Conservation (phyloP, 2,113 vertebrate genomes). For the Syngnathoides biaculeatus region DNA sequence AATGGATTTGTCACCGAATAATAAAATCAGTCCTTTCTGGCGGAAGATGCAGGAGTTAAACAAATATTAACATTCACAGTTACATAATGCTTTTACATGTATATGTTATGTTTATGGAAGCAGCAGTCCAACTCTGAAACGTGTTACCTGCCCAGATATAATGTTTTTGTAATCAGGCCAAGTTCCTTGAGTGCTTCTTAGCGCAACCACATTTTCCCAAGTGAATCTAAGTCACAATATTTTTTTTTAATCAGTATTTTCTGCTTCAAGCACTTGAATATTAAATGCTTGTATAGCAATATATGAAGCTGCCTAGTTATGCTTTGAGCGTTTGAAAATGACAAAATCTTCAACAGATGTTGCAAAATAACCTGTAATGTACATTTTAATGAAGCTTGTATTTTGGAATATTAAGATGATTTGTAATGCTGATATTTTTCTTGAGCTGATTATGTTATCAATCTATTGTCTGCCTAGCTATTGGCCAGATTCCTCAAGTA, state of each 20-base stretch:
- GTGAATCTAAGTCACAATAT: neutral
- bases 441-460: no score
- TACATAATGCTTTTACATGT: neutral
- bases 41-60: neutral
- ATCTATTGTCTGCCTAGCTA: no score
- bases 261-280: neutral
- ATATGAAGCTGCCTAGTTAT: neutral
- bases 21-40: neutral
- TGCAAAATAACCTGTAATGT: neutral
- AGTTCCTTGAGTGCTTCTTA: neutral
- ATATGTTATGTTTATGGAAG: neutral
- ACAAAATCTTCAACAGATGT: neutral
- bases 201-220: neutral
- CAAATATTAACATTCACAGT: neutral
- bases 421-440: neutral
- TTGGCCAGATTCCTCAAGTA: neutral
- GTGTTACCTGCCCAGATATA: neutral
- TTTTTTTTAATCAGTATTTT: constrained; percentile 3
- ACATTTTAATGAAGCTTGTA: neutral
- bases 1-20: neutral
- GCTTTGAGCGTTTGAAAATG: neutral
- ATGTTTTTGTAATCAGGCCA: neutral
- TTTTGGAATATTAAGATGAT: no score
- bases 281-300: neutral
- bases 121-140: neutral